Conservation (phyloP, 2,888 invertebrate species). For the Aporophyla nigra region DNA sequence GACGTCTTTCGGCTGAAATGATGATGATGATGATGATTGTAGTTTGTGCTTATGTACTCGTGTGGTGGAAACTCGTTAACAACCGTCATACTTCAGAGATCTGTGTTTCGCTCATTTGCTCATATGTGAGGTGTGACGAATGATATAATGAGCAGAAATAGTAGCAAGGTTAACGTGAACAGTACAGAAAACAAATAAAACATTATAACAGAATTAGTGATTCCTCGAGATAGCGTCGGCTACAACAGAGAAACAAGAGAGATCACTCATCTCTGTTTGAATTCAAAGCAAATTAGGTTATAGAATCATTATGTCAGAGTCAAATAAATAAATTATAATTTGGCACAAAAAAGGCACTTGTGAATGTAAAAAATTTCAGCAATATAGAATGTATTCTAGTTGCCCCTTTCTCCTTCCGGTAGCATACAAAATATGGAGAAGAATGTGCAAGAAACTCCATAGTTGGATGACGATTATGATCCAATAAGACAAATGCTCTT, state of each 20-base stretch:
- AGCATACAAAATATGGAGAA: no score
- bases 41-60: background rate
- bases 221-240: background rate
- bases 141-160: conserved; percentile 54
- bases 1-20: no score
- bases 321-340: background rate
- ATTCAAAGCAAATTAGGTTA: background rate
- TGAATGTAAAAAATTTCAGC: background rate
- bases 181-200: conserved; percentile 42
- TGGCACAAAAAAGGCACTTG: background rate
- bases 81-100: conserved; percentile 53
- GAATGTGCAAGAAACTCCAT: background rate
- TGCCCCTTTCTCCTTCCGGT: background rate
- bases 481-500: background rate
- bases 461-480: background rate
- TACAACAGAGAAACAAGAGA: background rate
- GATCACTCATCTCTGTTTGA: background rate
- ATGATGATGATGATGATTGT: no score
- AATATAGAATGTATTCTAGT: background rate
- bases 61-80: conserved; percentile 33
- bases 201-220: conserved; percentile 18
- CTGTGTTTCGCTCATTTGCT: conserved; percentile 57
- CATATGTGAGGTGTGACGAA: conserved; percentile 59
- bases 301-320: background rate
- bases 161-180: conserved; percentile 53